Percentiles rank a stretch among this genome's conserved stretches.
Evolutionary conservation across 2,113 vertebrate species (phyloP).

Genomic region (Xenus cinereus): DNA sequence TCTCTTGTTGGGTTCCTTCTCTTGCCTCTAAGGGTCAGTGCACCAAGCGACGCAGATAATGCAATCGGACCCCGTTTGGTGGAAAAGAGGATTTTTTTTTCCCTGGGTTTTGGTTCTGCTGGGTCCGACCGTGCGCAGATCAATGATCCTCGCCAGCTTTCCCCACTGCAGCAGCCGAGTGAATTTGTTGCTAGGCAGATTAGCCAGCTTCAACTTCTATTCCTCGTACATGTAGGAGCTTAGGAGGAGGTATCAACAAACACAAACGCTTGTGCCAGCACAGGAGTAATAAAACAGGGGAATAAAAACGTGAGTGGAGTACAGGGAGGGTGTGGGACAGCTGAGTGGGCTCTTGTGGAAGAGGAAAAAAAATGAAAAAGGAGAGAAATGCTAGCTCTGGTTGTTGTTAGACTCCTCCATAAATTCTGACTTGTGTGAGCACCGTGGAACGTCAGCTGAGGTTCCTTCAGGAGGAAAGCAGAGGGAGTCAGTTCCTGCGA

Average conservation of each 20-base stretch:
- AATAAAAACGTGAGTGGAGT: not conserved
- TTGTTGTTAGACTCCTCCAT: not conserved
- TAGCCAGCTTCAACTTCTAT: not conserved
- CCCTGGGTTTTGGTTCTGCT: not conserved
- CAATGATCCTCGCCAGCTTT: not conserved
- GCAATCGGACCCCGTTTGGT: fast-evolving
- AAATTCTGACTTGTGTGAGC: not conserved
- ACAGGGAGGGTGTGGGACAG: not conserved
- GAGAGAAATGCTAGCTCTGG: not conserved
- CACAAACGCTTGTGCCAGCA: not conserved
- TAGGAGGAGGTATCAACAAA: not conserved
- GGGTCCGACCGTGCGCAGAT: not conserved
- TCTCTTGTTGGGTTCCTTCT: not conserved
- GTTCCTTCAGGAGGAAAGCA: not conserved
- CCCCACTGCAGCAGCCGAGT: not conserved
- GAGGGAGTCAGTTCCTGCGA: not conserved
- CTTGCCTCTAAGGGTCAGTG: fast-evolving
- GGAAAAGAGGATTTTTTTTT: not conserved
- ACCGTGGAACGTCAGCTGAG: fast-evolving
- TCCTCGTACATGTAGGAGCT: not conserved
- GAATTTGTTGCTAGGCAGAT: not conserved
- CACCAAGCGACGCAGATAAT: not conserved
- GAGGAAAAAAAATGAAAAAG: not conserved
- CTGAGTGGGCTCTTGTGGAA: not conserved
- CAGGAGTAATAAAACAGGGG: not conserved